Base-by-base conservation (phyloP, 2,113 vertebrate species). In the Naja naja region DNA sequence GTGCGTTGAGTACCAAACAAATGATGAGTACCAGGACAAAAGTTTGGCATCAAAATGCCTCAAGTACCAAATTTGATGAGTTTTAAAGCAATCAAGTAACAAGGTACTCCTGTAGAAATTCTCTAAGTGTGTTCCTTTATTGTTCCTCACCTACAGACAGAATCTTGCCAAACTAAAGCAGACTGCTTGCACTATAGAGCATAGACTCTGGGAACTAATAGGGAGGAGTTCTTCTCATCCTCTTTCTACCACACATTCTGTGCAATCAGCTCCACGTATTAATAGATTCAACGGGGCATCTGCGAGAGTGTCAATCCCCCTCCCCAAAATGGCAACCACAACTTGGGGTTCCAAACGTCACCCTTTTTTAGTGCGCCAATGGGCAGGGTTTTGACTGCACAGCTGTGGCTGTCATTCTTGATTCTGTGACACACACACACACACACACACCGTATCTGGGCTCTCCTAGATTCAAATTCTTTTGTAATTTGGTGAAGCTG, bases 11-110 rank as follows among this genome's bases (percentile, higher is more conserved):
- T n/a, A 64, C 27, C 4, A 10, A 60, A 64, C 60, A 69, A 64
- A 69, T 2, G 4, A n/a, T n/a, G 60, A 69, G 4, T 14, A 69
- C 11, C 4, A 12, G 60, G 27, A 14, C 30, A 69, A n/a, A 69
- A 16, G 27, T 14, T 69, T n/a, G 4, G 1, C 0, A 0, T 69
- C 30, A n/a, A n/a, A 69, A 69, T n/a, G 12, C 0, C 4, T 0
- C 1, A 1, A 14, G 60, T 5, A 64, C 1, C 27, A 14, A 64
- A 14, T 64, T 0, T 4, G 60, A 64, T 30, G 60, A 14, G 60
- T 69, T 69, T n/a, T 30, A 69, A 69, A 69, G 30, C 30, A 69
- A 69, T 69, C 12, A 30, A 69, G 60, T n/a, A 69, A 30, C 30
- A 64, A n/a, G 4, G 4, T n/a, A 69, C 4, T 30, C 11, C 30